Conservation (phyloP, 2,888 invertebrate genomes). For the Pachliopta kotzebuea region DNA sequence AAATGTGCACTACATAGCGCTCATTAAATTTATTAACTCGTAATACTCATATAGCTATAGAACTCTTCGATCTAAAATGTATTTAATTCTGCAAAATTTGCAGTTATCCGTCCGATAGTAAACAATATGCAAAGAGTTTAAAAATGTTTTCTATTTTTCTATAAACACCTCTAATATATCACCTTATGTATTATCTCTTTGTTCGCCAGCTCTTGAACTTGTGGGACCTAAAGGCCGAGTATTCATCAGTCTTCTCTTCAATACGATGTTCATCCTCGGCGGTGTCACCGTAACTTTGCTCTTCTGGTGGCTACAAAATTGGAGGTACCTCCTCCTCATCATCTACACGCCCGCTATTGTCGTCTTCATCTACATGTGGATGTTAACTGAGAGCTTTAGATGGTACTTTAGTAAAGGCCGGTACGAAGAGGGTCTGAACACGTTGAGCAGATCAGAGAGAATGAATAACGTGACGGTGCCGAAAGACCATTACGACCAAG, state of each 20-base stretch:
- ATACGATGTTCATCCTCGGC: conserved; percentile 74
- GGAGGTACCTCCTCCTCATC: conserved; percentile 68
- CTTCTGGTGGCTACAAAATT: conserved; percentile 70
- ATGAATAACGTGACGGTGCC: conserved; percentile 79
- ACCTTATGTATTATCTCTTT: conserved; percentile 2
- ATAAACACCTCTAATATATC: too few relatives aligned
- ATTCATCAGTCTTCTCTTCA: conserved; percentile 69
- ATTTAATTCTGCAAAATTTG: too few relatives aligned
- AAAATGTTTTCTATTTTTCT: too few relatives aligned
- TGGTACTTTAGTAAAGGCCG: conserved; percentile 82
- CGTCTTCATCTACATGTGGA: conserved; percentile 65
- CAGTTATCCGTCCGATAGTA: too few relatives aligned
- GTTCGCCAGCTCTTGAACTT: conserved; percentile 62
- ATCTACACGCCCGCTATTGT: conserved; percentile 70
- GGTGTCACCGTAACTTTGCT: conserved; percentile 68
- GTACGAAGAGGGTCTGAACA: conserved; percentile 83
- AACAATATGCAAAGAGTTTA: too few relatives aligned
- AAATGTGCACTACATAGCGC: too few relatives aligned
- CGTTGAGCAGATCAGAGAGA: conserved; percentile 80
- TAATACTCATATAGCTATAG: too few relatives aligned
- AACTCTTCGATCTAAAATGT: too few relatives aligned
- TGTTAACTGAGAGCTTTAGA: conserved; percentile 67
- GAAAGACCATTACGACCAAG: conserved; percentile 68
- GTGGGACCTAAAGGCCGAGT: conserved; percentile 74
- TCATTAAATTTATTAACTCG: too few relatives aligned